phyloP scores from a whole-genome alignment of 2,797 vertebrate species.

The Labeo calbasu region DNA sequence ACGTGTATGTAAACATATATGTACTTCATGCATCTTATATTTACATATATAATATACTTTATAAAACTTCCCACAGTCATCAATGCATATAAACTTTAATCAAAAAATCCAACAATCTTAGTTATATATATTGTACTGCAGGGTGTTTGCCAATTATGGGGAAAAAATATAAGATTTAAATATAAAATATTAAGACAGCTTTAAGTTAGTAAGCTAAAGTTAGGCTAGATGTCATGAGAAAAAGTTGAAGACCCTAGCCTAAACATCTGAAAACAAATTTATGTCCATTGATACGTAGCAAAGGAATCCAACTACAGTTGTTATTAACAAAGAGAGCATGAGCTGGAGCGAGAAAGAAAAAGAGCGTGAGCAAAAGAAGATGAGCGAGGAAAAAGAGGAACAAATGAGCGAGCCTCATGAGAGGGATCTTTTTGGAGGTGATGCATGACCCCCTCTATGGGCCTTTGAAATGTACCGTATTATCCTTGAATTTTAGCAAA shows the following conservation, averaged over 20 bases:
- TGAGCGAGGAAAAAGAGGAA: constrained; percentile 1
- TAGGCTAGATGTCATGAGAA: background rate
- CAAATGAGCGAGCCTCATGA: constrained; percentile 41
- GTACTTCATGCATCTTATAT: background rate
- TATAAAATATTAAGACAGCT: background rate
- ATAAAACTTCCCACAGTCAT: background rate
- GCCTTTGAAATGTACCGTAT: constrained; percentile 53
- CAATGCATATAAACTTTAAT: background rate
- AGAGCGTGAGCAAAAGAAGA: background rate
- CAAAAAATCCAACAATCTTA: background rate
- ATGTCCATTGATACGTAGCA: background rate
- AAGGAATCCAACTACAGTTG: background rate
- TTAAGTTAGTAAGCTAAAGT: background rate
- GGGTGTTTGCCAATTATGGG: background rate
- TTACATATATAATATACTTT: background rate
- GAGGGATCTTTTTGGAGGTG: constrained; percentile 40
- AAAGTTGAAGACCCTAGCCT: background rate
- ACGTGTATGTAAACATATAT: too few species aligned
- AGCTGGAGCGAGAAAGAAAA: background rate
- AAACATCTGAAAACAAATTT: background rate
- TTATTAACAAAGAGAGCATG: constrained; percentile 15
- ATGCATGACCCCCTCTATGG: constrained; percentile 36
- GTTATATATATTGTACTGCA: background rate
- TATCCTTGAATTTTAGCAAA: constrained; percentile 67
- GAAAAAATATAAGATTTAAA: background rate